Conservation (phyloP, 2,888 invertebrate genomes). For the Neuroscelio doddi region DNA sequence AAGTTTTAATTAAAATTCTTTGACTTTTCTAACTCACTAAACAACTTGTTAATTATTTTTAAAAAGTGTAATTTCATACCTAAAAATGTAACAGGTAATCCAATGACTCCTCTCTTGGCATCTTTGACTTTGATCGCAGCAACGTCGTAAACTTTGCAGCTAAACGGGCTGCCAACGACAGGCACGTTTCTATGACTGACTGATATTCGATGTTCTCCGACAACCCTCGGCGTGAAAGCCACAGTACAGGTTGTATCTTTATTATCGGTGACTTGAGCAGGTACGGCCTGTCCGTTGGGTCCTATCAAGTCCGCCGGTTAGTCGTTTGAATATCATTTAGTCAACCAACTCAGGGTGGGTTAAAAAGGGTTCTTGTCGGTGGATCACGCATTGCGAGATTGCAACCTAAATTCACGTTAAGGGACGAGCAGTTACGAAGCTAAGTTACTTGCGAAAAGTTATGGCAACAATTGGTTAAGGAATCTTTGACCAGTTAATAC, state of each 20-base stretch:
- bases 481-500: too few relatives aligned
- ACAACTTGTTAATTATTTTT: neutral
- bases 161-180: constrained; percentile 94
- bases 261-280: constrained; percentile 89
- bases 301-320: constrained; percentile 77
- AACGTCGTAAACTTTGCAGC: constrained; percentile 95
- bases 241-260: constrained; percentile 89
- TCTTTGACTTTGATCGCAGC: constrained; percentile 95
- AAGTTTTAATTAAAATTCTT: too few relatives aligned
- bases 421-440: constrained; percentile 3
- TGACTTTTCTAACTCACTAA: neutral
- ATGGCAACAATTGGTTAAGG: too few relatives aligned
- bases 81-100: constrained; percentile 92
- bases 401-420: neutral
- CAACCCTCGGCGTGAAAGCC: constrained; percentile 92
- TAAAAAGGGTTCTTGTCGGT: constrained; percentile 41
- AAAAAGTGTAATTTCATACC: constrained; percentile 76
- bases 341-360: constrained; percentile 55
- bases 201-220: constrained; percentile 93
- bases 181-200: constrained; percentile 87
- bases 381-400: constrained; percentile 11
- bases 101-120: constrained; percentile 88
- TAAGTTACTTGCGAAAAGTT: neutral
- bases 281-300: constrained; percentile 92
- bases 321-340: constrained; percentile 66